Percentiles rank a stretch among this genome's conserved stretches.
Evolutionary conservation across 2,888 invertebrate genomes (phyloP).

Genomic region (Carterocephalus palaemon): DNA sequence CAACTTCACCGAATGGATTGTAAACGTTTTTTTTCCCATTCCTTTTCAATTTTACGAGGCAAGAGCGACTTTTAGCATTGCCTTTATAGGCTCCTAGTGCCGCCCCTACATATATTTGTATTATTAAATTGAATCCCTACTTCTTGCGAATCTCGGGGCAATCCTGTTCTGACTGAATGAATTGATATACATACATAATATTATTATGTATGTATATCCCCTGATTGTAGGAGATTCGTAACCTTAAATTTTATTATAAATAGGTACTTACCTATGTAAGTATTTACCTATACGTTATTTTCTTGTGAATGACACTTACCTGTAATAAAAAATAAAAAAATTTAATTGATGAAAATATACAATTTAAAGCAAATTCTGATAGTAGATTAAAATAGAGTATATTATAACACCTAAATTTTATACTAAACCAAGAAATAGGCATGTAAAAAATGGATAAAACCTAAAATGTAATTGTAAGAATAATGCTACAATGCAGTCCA

Average conservation of each 20-base stretch:
- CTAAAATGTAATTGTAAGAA: no score
- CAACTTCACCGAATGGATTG: slow-evolving; percentile 48
- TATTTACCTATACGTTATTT: no score
- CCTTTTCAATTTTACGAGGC: slow-evolving; percentile 62
- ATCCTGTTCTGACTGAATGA: slow-evolving; percentile 29
- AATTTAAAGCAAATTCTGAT: no score
- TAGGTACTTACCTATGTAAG: not conserved
- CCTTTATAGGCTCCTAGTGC: slow-evolving; percentile 56
- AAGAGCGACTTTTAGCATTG: slow-evolving; percentile 59
- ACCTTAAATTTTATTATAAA: not conserved
- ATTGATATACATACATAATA: slow-evolving; percentile 24
- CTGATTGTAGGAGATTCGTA: no score
- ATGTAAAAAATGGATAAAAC: no score
- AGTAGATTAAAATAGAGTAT: no score
- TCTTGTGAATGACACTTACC: slow-evolving; percentile 44
- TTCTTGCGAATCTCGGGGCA: slow-evolving; percentile 32
- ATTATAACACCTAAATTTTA: no score
- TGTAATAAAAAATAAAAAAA: slow-evolving; percentile 36
- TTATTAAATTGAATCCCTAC: slow-evolving; percentile 53
- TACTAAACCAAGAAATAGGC: no score
- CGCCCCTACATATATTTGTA: slow-evolving; percentile 49
- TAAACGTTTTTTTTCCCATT: slow-evolving; percentile 61
- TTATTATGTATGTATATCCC: no score
- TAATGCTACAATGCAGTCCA: no score
- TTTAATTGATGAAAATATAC: not conserved